Evolutionary conservation across 92 coral and sea anemone genomes (phyloP).

Genomic region (Galaxea fascicularis): DNA sequence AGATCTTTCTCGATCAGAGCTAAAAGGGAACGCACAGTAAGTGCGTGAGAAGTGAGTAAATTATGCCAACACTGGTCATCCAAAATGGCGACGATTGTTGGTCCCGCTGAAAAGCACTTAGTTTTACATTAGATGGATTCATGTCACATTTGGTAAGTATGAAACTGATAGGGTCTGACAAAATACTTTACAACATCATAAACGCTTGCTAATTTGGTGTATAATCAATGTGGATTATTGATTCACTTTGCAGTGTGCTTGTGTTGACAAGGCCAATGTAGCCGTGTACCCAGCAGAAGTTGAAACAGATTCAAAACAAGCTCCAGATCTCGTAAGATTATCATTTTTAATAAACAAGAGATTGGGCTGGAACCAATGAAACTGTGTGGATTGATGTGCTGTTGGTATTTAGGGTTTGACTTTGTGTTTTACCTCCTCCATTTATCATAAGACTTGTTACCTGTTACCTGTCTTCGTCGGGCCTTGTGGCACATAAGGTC

Average conservation of each 20-base stretch:
- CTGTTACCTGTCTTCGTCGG: too few relatives aligned
- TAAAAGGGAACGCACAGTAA: neutral
- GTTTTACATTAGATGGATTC: slow-evolving; percentile 63
- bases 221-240: neutral
- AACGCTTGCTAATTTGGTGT: too few relatives aligned
- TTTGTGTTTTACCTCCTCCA: too few relatives aligned
- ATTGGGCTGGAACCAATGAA: too few relatives aligned
- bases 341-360: neutral
- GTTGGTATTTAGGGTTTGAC: too few relatives aligned
- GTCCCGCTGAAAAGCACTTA: neutral
- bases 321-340: slow-evolving; percentile 41
- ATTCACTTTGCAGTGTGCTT: slow-evolving; percentile 56
- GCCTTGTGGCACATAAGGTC: too few relatives aligned
- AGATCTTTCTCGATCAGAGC: neutral
- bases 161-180: neutral
- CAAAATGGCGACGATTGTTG: slow-evolving; percentile 11
- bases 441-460: too few relatives aligned
- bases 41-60: too few relatives aligned
- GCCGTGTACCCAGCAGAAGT: slow-evolving; percentile 68
- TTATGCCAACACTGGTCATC: neutral
- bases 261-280: slow-evolving; percentile 71
- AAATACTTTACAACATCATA: too few relatives aligned
- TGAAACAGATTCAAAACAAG: slow-evolving; percentile 21
- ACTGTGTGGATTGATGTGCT: neutral
- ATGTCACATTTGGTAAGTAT: slow-evolving; percentile 77